Percentiles rank a stretch among this genome's conserved stretches.
These are phyloP conservation scores for Sula dactylatra DNA, from an alignment of 2,113 vertebrate genomes.

Conservation along the genomic window DNA sequence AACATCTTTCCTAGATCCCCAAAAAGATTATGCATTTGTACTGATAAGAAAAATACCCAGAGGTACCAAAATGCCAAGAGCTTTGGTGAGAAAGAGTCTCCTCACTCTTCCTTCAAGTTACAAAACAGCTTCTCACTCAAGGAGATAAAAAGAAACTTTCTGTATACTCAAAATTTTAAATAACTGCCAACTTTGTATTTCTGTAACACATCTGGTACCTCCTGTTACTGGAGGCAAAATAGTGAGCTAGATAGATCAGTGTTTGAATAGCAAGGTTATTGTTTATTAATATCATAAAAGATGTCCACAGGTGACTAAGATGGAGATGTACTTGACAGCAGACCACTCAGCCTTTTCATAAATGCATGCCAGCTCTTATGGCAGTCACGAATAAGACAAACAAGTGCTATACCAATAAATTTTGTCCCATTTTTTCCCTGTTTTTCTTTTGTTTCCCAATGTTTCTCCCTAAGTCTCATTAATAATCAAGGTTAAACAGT, in stretches of 20 bases:
- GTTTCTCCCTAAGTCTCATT: neutral
- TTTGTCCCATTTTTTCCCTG: neutral
- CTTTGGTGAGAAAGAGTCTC: neutral
- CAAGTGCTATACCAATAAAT: neutral
- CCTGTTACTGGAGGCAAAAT: neutral
- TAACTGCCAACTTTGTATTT: neutral
- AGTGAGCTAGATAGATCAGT: neutral
- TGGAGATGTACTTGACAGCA: neutral
- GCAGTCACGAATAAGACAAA: neutral
- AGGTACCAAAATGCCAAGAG: neutral
- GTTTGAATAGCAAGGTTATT: neutral
- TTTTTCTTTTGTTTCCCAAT: neutral
- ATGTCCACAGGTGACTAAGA: neutral
- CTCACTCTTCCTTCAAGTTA: neutral
- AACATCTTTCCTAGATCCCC: neutral
- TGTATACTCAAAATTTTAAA: neutral
- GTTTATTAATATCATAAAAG: neutral
- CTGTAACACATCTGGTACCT: neutral
- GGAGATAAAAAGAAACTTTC: neutral
- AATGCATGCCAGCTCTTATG: neutral
- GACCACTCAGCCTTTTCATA: neutral
- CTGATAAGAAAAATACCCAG: slow-evolving; percentile 1
- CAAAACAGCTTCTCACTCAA: neutral
- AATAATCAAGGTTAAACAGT: neutral
- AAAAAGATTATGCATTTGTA: neutral